These are phyloP conservation scores for Epizoanthus rinbou DNA, from an alignment of 92 coral and sea anemone genomes.

Conservation along the genomic window DNA sequence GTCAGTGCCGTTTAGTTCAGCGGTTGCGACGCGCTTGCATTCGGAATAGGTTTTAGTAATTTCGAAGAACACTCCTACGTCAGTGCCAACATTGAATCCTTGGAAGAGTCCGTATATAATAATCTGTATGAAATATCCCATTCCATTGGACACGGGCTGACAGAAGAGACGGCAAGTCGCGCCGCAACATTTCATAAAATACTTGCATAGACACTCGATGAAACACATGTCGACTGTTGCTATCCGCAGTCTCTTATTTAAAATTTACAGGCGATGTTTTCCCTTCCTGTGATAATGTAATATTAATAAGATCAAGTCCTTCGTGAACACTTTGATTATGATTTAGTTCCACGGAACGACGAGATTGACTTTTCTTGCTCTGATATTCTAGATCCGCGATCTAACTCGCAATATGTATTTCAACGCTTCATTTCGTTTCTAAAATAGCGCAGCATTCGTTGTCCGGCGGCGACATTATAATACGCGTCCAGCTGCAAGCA, in stretches of 20 bases:
- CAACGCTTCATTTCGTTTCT: background rate
- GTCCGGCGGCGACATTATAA: constrained; percentile 23
- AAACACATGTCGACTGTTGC: constrained; percentile 14
- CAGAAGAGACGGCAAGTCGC: constrained; percentile 82
- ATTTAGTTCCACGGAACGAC: constrained; percentile 14
- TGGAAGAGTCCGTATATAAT: constrained; percentile 82
- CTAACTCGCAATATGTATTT: background rate
- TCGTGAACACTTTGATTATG: constrained; percentile 1
- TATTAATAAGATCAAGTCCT: constrained; percentile 27
- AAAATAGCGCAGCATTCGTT: background rate
- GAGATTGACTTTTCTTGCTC: background rate
- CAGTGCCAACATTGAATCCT: constrained; percentile 90
- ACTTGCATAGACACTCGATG: constrained; percentile 82
- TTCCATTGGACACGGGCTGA: constrained; percentile 80
- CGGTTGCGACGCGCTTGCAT: constrained; percentile 71
- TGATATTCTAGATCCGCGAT: background rate
- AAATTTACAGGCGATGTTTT: background rate
- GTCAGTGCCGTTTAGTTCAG: constrained; percentile 71
- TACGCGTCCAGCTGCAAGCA: constrained; percentile 22
- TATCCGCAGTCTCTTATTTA: background rate
- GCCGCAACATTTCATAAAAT: constrained; percentile 73
- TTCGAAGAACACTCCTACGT: constrained; percentile 84
- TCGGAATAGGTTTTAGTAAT: constrained; percentile 67
- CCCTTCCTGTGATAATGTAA: constrained; percentile 7
- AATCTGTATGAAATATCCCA: constrained; percentile 80